Percentiles rank a stretch among this genome's conserved stretches.
Conservation (phyloP, 2,888 invertebrate genomes). For the Nematopogon swammerdamellus region DNA sequence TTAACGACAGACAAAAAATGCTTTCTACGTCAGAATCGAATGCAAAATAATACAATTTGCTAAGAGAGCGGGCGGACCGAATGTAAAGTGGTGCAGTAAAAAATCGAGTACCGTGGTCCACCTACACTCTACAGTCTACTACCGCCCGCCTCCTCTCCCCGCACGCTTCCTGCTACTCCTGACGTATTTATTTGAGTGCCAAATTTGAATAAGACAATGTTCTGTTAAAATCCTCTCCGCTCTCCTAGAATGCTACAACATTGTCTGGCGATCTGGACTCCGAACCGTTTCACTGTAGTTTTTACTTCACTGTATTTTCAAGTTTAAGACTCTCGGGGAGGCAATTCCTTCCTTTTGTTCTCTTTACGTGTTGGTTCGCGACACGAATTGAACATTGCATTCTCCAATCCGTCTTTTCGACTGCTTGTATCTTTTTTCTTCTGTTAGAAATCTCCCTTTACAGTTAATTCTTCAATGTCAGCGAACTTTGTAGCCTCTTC, state of each 20-base stretch:
- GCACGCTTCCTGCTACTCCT: slow-evolving; percentile 15
- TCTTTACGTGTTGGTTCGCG: too few relatives aligned
- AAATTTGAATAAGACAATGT: slow-evolving; percentile 49
- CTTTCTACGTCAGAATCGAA: slow-evolving; percentile 37
- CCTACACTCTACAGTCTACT: slow-evolving; percentile 19
- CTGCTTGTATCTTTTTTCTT: too few relatives aligned
- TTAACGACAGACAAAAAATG: background rate
- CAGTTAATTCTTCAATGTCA: too few relatives aligned
- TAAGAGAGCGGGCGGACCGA: background rate
- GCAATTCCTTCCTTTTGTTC: too few relatives aligned
- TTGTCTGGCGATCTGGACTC: background rate
- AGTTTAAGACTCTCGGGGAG: too few relatives aligned
- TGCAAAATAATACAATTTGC: slow-evolving; percentile 54
- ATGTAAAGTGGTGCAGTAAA: background rate
- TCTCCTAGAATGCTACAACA: background rate
- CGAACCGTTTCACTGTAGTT: background rate
- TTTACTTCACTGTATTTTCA: background rate
- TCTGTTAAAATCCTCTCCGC: background rate
- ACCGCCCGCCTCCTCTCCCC: too few relatives aligned
- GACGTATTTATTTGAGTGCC: slow-evolving; percentile 46
- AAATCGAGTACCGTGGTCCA: slow-evolving; percentile 6
- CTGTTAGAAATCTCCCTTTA: too few relatives aligned
- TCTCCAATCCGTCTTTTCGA: too few relatives aligned
- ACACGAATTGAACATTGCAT: too few relatives aligned
- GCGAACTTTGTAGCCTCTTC: too few relatives aligned